Base-by-base conservation (phyloP, 2,113 vertebrate genomes). In the Oreochromis tanganicae region DNA sequence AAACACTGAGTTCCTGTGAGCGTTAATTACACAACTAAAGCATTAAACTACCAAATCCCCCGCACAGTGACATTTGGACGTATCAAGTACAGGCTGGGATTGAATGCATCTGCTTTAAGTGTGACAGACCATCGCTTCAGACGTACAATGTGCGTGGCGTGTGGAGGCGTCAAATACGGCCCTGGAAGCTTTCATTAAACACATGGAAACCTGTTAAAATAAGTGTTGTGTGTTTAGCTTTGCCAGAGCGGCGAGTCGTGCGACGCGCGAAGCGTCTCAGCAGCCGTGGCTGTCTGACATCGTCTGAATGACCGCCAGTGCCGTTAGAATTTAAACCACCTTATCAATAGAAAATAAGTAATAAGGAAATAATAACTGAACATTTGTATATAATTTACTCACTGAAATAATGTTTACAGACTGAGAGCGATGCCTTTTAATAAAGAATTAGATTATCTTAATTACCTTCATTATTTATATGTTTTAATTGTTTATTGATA, bases 101-200 rank as follows among this genome's bases (percentile, higher is more conserved):
- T 27, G 21, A 59, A 24, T 4, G 19, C 88, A 87, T 80, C 81
- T 68, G 86, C 27, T 34, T 3, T 7, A 8, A 48, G 27, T 13
- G 13, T 50, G 38, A 83, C 19, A 59, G 57, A 80, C 9, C 59
- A 78, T 63, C 21, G 41, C 52, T 27, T 81, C 84, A 43, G 52
- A 54, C 11, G 41, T 4, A 2, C 9, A 6, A 0, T 43, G 17
- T 43, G 71, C 27, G 29, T 34, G 73, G 34, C 5, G 13, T 46
- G 87, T 54, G 86, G 86, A 86, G 90, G 93, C 82, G 83, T 87
- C 86, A 32, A 34, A 68, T 16, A 6, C 5, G 86, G 43, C 78
- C 81, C 13, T 24, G 85, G 34, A 83, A 81, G 88, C 27, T 6
- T 55, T 83, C 63, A 94, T 94, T 94, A 91, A 82, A 89, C 84